Base-by-base conservation (phyloP, 92 coral and sea anemone species). In the Epizoanthus ramosus region DNA sequence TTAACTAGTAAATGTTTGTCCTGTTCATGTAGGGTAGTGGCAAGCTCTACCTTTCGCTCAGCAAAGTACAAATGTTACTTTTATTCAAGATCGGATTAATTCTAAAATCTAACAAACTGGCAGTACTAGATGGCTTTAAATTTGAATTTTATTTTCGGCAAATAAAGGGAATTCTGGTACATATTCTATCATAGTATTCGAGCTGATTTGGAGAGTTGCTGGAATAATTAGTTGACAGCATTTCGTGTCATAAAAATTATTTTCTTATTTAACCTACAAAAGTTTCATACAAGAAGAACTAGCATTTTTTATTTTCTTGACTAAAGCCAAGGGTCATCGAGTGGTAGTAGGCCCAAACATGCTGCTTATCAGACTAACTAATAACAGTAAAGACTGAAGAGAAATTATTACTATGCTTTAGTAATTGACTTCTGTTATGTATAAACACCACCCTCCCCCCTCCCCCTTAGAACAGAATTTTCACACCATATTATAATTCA, bases 121-220 rank as follows among this genome's bases (percentile, higher is more conserved):
- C 50, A 43, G 31, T 71, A 4, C 35, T 63, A 31, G 60, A 12
- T 23, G 65, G 17, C 33, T 54, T 74, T 53, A 74, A 56, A 56
- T 74, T 74, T 54, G 79, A 24, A 53, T 74, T 74, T 74, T 74
- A 53, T 53, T 74, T 74, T 56, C 37, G 79, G 61, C 79, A 74
- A 74, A 25, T 74, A 14, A 50, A 50, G 79, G 54, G 65, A 73
- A 54, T 74, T 56, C 56, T 52, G 65, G 56, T 74, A 74, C 79
- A 74, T 54, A 74, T 74, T 74, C 63, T n/a, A n/a, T 74, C 79
- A 74, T 47, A 56, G 79, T 28, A 74, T 56, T 61, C 59, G 57
- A 71, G 79, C 79, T 56, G 79, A 33, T 74, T 53, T 28, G 3
- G 17, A 28, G 45, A 28, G 64, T 74, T 74, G n/a, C 45, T 74